Base-by-base conservation (phyloP, 2,888 invertebrate genomes). In the Phyllotreta striolata region DNA sequence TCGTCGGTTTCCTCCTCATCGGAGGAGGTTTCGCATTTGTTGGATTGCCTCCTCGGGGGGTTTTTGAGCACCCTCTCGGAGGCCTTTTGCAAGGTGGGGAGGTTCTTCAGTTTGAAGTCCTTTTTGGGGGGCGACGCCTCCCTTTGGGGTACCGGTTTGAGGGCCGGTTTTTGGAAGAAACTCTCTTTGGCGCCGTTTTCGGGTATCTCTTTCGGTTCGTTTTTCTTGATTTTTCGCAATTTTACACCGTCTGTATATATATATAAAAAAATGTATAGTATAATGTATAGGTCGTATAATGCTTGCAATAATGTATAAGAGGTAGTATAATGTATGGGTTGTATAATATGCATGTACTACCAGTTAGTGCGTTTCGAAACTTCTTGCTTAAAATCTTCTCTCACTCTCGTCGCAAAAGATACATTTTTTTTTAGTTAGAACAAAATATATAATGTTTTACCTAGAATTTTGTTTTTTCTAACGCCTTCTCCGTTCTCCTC, bases 101-200 rank as follows among this genome's bases (percentile, higher is more conserved):
- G 67, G 43, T 74, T 73, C 52, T 73, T 70, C 6, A 77, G 64
- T 60, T 74, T 76, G 60, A 74, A 64, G 51, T 76, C 76, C 62
- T 83, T 79, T 72, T 82, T 83, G 4, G 81, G 77, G 60, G 70
- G 78, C 5, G 73, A 68, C 66, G 72, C 74, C 58, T 81, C 79
- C 56, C 78, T 76, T 12, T 77, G 77, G 7, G 79, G 80, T 3
- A 81, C 79, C 13, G 79, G 78, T 66, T 79, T 80, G 10, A 81
- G 73, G 57, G 76, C 77, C 3, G 81, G 81, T 59, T 76, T 78
- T 41, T 77, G 75, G 69, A 81, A 80, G 10, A 78, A 77, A 56
- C 74, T 75, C 57, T 79, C 78, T 67, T 80, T 79, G 54, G 72
- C 72, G 3, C 80, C 81, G 70, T 81, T 80, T 67, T 80, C 79